These are phyloP conservation scores for Andricus grossulariae DNA, from an alignment of 1,140 invertebrate genomes.

Conservation along the genomic window DNA sequence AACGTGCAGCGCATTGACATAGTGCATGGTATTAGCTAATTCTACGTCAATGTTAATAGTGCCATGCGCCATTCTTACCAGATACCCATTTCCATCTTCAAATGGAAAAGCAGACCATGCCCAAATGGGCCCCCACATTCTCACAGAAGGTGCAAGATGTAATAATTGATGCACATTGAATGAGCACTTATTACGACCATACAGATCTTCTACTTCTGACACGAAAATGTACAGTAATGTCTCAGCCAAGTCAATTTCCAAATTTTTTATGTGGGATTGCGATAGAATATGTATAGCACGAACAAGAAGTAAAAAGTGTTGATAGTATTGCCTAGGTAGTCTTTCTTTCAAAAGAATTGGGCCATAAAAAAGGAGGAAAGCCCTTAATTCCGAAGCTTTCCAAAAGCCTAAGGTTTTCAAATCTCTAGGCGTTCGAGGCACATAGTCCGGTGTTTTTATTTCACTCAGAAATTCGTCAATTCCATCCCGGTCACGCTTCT, in stretches of 20 bases:
- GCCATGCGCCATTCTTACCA: too few species aligned
- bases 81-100: background rate
- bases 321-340: too few species aligned
- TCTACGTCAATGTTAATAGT: background rate
- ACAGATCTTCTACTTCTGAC: background rate
- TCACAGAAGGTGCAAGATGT: background rate
- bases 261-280: background rate
- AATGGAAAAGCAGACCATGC: background rate
- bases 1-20: too few species aligned
- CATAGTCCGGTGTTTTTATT: conserved; percentile 38
- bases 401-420: conserved; percentile 26
- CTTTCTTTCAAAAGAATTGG: too few species aligned
- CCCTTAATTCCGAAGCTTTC: conserved; percentile 37
- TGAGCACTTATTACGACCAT: too few species aligned
- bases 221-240: background rate
- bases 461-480: conserved; percentile 29
- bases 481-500: too few species aligned
- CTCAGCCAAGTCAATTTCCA: background rate
- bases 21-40: too few species aligned
- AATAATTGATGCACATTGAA: too few species aligned
- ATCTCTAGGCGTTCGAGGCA: conserved; percentile 16
- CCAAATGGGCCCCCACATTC: background rate
- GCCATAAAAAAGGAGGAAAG: conserved; percentile 32
- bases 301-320: background rate
- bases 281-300: too few species aligned